Evolutionary conservation across 2,113 vertebrate genomes (phyloP).

Genomic region (Rhinoderma darwinii): DNA sequence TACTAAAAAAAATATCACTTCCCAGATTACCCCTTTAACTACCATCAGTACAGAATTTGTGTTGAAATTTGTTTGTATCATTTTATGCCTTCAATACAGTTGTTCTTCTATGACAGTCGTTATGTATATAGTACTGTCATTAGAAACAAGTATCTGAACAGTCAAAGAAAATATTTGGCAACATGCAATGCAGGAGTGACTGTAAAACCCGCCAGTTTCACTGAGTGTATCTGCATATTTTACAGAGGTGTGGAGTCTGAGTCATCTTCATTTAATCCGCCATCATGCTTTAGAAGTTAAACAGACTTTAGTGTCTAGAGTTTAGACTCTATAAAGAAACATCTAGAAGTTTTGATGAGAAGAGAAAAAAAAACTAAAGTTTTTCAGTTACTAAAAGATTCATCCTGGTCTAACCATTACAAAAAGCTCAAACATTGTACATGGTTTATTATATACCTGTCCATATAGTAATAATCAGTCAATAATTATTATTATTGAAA

Average conservation of each 20-base stretch:
- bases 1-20: no score
- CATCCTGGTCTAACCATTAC: not conserved
- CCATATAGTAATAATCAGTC: not conserved
- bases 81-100: not conserved
- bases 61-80: not conserved
- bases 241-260: constrained; percentile 56
- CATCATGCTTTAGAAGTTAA: not conserved
- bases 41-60: not conserved
- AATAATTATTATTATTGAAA: not conserved
- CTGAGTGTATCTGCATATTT: constrained; percentile 58
- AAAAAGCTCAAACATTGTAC: not conserved
- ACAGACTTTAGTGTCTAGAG: not conserved
- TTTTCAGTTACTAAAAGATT: not conserved
- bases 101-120: not conserved
- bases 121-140: not conserved
- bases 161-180: constrained; percentile 28
- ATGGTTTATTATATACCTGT: not conserved
- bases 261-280: constrained; percentile 33
- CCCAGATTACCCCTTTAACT: no score
- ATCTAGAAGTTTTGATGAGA: not conserved
- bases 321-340: no score
- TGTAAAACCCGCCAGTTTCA: constrained; percentile 60
- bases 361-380: not conserved
- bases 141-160: not conserved
- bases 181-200: constrained; percentile 39